phyloP scores from a whole-genome alignment of 2,888 invertebrate species.

The Bibio marci region DNA sequence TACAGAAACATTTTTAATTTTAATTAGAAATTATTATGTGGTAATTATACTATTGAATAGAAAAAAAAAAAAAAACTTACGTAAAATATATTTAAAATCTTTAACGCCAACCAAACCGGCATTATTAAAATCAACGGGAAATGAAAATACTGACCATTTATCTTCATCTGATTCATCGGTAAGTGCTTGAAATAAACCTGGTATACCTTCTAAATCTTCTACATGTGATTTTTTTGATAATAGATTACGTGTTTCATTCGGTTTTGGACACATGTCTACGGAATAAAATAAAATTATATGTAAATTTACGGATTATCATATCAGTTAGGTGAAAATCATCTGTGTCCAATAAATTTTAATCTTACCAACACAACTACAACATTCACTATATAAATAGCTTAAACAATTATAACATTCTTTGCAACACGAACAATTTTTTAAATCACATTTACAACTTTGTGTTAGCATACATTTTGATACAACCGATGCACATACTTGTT shows the following conservation, averaged over 20 bases:
- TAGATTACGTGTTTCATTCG: constrained; percentile 56
- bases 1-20: no score
- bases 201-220: constrained; percentile 68
- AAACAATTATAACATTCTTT: constrained; percentile 85
- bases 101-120: constrained; percentile 46
- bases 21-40: neutral
- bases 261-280: constrained; percentile 78
- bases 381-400: constrained; percentile 75
- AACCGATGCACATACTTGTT: constrained; percentile 86
- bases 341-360: constrained; percentile 9
- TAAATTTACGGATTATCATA: neutral
- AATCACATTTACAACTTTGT: constrained; percentile 89
- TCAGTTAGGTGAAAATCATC: neutral
- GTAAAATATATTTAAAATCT: constrained; percentile 51
- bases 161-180: constrained; percentile 59
- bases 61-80: constrained; percentile 34
- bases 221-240: constrained; percentile 68
- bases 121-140: constrained; percentile 55
- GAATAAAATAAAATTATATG: constrained; percentile 9
- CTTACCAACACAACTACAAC: constrained; percentile 91
- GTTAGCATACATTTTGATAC: constrained; percentile 95
- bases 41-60: constrained; percentile 2
- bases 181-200: constrained; percentile 66
- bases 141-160: constrained; percentile 55
- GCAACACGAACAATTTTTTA: constrained; percentile 85